phyloP scores from a whole-genome alignment of 2,797 vertebrate species.

The Pseudochaenichthys georgianus region DNA sequence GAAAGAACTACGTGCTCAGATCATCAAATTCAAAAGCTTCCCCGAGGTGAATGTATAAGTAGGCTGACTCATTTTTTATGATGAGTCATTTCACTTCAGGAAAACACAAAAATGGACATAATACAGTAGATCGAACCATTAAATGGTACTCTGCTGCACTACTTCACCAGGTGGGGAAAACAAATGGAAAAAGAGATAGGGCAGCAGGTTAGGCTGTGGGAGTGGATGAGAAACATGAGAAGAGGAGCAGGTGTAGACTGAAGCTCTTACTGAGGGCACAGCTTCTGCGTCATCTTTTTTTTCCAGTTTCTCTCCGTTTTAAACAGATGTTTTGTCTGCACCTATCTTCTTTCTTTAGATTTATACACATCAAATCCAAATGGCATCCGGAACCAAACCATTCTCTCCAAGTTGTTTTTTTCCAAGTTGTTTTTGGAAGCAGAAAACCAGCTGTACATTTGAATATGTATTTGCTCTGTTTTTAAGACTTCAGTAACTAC shows the following conservation, averaged over 20 bases:
- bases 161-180: slow-evolving; percentile 17
- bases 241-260: slow-evolving; percentile 56
- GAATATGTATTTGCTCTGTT: neutral
- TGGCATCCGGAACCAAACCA: neutral
- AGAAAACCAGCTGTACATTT: neutral
- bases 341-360: neutral
- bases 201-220: slow-evolving; percentile 59
- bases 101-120: neutral
- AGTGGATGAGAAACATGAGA: slow-evolving; percentile 61
- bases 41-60: neutral
- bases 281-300: slow-evolving; percentile 5
- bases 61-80: slow-evolving; percentile 8
- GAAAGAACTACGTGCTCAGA: neutral
- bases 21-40: slow-evolving; percentile 12
- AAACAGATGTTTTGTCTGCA: neutral
- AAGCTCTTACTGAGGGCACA: slow-evolving; percentile 10
- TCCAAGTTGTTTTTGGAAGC: neutral
- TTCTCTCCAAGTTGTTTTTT: neutral
- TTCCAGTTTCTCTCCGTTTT: slow-evolving; percentile 8
- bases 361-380: slow-evolving; percentile 7
- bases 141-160: neutral
- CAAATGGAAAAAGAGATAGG: slow-evolving; percentile 9
- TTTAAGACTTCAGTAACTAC: neutral
- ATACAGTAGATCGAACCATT: neutral
- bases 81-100: slow-evolving; percentile 33